Evolutionary conservation across 2,113 vertebrate genomes (phyloP).

Genomic region (Oplegnathus fasciatus): DNA sequence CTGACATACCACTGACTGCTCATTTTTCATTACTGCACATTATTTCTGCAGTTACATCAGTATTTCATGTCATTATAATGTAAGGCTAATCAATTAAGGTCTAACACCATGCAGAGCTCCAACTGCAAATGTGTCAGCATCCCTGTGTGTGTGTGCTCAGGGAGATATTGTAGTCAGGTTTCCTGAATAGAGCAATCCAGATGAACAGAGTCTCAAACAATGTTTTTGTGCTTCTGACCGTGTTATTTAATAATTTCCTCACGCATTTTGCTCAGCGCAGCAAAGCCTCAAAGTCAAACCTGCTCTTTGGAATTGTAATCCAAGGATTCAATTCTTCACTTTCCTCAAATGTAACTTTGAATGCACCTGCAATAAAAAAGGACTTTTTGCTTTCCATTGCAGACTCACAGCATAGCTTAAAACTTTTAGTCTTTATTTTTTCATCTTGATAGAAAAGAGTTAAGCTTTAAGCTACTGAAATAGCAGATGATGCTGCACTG

Average conservation of each 20-base stretch:
- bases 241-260: neutral
- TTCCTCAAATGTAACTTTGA: neutral
- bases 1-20: conserved; percentile 29
- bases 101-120: neutral
- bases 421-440: conserved; percentile 8
- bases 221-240: neutral
- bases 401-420: neutral
- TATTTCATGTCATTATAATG: neutral
- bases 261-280: neutral
- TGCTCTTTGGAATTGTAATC: neutral
- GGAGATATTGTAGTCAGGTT: neutral
- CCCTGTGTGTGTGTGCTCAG: neutral
- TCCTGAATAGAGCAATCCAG: neutral
- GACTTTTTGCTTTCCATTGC: neutral
- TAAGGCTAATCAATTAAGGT: conserved; percentile 12
- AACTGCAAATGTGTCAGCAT: neutral
- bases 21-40: conserved; percentile 37
- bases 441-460: neutral
- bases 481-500: neutral
- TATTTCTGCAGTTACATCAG: conserved; percentile 29
- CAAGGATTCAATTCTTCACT: neutral
- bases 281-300: conserved; percentile 16
- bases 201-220: conserved; percentile 1
- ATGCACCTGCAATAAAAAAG: neutral
- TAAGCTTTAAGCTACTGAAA: neutral